Conservation (phyloP, 2,113 vertebrate genomes). For the Cathartes aura region DNA sequence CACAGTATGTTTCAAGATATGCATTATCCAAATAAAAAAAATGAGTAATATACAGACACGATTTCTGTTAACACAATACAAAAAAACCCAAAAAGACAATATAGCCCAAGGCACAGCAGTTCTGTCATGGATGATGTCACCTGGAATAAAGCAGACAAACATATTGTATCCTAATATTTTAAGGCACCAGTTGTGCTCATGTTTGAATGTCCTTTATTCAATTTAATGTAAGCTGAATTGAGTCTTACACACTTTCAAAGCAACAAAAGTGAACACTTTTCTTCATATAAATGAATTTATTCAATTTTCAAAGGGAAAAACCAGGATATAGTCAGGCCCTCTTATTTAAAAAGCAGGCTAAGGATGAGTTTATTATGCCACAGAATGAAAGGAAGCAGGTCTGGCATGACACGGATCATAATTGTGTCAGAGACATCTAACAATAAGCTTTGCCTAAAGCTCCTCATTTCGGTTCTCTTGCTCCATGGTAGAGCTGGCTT, state of each 20-base stretch:
- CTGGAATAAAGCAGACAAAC: not conserved
- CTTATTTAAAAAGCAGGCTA: not conserved
- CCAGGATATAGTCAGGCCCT: not conserved
- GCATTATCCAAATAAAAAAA: not conserved
- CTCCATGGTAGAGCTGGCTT: not conserved
- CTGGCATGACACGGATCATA: not conserved
- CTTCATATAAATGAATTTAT: not conserved
- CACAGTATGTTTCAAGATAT: not conserved
- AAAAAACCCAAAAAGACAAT: not conserved
- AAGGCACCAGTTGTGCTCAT: not conserved
- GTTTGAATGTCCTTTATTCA: not conserved
- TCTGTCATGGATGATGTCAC: not conserved
- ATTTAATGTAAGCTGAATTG: not conserved
- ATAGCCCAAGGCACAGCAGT: not conserved
- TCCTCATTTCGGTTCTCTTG: not conserved
- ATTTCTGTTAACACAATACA: not conserved
- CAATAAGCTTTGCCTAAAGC: not conserved
- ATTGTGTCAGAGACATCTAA: not conserved
- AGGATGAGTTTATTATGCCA: not conserved
- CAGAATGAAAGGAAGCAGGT: not conserved
- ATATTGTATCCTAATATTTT: not conserved
- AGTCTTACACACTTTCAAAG: not conserved
- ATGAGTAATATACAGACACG: not conserved
- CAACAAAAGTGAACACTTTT: not conserved
- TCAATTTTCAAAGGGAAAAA: not conserved